phyloP scores from a whole-genome alignment of 2,797 vertebrate genomes.

The Orientallactaga sibirica region DNA sequence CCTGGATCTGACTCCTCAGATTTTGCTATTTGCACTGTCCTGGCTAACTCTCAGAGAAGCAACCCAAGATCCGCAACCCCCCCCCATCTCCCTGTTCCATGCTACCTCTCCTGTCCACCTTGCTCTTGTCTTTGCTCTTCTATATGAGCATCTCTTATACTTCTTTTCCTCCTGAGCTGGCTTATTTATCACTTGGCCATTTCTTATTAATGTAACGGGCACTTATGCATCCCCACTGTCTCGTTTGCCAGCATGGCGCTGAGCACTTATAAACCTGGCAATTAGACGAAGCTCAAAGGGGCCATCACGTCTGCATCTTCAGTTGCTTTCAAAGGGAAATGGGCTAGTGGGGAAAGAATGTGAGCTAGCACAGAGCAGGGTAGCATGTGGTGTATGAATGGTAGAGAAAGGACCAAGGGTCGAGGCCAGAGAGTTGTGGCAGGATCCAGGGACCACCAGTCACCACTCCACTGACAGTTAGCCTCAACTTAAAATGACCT shows the following conservation, averaged over 20 bases:
- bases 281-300: slow-evolving; percentile 66
- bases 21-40: background rate
- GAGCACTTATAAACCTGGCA: slow-evolving; percentile 57
- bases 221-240: slow-evolving; percentile 61
- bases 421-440: fast-evolving
- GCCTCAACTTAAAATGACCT: background rate
- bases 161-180: slow-evolving; percentile 54
- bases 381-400: background rate
- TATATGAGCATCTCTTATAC: slow-evolving; percentile 9
- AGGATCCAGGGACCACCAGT: background rate
- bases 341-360: slow-evolving; percentile 25
- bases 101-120: background rate
- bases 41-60: background rate
- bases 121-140: slow-evolving; percentile 41
- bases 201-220: slow-evolving; percentile 60
- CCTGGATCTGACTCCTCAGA: background rate
- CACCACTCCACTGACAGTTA: background rate
- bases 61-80: background rate
- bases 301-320: slow-evolving; percentile 37
- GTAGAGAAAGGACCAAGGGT: background rate
- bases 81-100: background rate
- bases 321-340: slow-evolving; percentile 53
- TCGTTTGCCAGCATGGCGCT: slow-evolving; percentile 50
- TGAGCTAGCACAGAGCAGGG: background rate
- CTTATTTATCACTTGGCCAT: slow-evolving; percentile 68